A percentile compares a stretch with the other conserved stretches of the same genome.
phyloP scores from a whole-genome alignment of 2,113 vertebrate species.

The Zootoca vivipara region DNA sequence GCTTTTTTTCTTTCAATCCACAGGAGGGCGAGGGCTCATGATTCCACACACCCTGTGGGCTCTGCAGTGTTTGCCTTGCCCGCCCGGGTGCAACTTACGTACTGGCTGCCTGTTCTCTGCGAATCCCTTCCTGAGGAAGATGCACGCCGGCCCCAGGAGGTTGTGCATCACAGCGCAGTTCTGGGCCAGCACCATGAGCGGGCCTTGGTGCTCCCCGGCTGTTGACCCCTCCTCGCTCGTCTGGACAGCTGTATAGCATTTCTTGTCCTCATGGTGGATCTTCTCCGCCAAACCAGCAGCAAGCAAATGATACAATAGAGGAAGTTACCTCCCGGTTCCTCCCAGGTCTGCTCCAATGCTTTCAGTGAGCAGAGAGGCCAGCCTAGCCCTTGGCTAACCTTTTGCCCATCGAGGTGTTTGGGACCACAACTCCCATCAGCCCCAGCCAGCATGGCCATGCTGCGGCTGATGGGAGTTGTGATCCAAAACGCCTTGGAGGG shows the following conservation, averaged over 20 bases:
- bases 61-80: constrained; percentile 30
- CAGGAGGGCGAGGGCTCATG: not conserved
- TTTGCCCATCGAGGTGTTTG: too few relatives aligned
- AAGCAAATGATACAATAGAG: constrained; percentile 80
- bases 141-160: constrained; percentile 95
- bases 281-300: constrained; percentile 76
- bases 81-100: constrained; percentile 88
- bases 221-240: constrained; percentile 86
- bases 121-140: constrained; percentile 98
- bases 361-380: constrained; percentile 39
- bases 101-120: constrained; percentile 97
- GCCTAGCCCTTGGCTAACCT: not conserved
- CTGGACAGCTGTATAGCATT: constrained; percentile 91
- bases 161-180: constrained; percentile 94
- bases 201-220: constrained; percentile 81
- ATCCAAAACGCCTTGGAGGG: too few relatives aligned
- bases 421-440: too few relatives aligned
- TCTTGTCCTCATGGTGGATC: constrained; percentile 91
- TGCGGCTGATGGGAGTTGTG: too few relatives aligned
- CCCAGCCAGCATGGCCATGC: too few relatives aligned
- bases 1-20: not conserved
- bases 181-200: constrained; percentile 90
- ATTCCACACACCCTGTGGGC: not conserved
- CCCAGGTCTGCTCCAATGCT: constrained; percentile 46
- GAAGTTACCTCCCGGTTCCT: constrained; percentile 66